A percentile compares a stretch with the other conserved stretches of the same genome.
Conservation (phyloP, 2,797 vertebrate genomes). For the Danio tinwini region DNA sequence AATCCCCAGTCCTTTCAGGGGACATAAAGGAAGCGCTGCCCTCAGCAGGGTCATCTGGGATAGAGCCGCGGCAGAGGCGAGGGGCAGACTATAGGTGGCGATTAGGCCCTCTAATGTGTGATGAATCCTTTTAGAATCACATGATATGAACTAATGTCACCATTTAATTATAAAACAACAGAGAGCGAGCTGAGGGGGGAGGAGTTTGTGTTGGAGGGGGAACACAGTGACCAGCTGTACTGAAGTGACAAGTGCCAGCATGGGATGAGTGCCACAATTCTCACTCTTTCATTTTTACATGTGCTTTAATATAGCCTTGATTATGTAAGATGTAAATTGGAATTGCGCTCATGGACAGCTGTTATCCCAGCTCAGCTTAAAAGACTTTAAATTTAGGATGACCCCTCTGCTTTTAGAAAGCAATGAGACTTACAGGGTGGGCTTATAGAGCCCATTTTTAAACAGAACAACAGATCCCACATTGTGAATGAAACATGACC, state of each 20-base stretch:
- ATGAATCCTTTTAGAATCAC: constrained; percentile 88
- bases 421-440: constrained; percentile 16
- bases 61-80: constrained; percentile 79
- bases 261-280: constrained; percentile 88
- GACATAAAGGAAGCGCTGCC: constrained; percentile 89
- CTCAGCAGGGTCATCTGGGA: constrained; percentile 92
- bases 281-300: constrained; percentile 77
- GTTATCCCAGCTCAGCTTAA: constrained; percentile 50
- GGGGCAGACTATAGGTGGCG: constrained; percentile 86
- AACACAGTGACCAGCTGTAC: constrained; percentile 62
- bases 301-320: neutral
- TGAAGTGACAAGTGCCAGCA: constrained; percentile 72
- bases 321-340: neutral
- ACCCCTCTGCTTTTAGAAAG: constrained; percentile 58
- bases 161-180: constrained; percentile 90
- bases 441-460: constrained; percentile 1
- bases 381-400: constrained; percentile 65
- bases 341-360: neutral
- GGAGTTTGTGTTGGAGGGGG: constrained; percentile 35
- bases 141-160: constrained; percentile 91
- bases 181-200: constrained; percentile 67
- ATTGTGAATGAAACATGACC: neutral
- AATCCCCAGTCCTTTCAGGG: constrained; percentile 87
- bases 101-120: constrained; percentile 86
- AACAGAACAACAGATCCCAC: neutral